These are phyloP conservation scores for Chaetophractus vellerosus DNA, from an alignment of 2,797 vertebrate genomes.

Conservation along the genomic window DNA sequence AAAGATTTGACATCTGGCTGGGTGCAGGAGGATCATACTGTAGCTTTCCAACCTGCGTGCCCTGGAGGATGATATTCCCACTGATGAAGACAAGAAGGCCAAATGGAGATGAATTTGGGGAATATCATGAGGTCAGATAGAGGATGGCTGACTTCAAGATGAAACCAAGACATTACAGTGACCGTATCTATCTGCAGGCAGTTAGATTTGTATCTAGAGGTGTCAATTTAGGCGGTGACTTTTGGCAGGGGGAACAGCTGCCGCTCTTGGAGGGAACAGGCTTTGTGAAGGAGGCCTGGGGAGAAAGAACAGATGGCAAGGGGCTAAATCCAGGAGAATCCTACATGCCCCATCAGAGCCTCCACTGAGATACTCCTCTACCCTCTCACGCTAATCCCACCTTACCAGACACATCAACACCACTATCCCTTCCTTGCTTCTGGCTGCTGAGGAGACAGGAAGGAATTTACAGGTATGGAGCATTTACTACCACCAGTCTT, in stretches of 20 bases:
- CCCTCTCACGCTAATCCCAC: neutral
- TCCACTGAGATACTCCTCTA: neutral
- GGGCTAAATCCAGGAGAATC: neutral
- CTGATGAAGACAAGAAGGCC: neutral
- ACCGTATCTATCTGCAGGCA: neutral
- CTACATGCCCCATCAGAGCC: neutral
- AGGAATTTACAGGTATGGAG: neutral
- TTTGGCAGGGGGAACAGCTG: neutral
- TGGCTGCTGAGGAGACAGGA: neutral
- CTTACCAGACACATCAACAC: neutral
- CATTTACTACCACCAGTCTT: conserved; percentile 33
- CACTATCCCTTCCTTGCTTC: neutral
- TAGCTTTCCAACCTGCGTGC: neutral
- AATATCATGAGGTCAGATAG: neutral
- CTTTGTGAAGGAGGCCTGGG: neutral
- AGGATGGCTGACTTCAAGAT: neutral
- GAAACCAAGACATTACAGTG: neutral
- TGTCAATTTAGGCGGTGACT: neutral
- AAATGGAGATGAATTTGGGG: neutral
- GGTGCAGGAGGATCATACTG: neutral
- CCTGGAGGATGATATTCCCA: neutral
- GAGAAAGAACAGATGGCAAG: neutral
- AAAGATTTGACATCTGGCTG: neutral
- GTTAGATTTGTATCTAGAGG: neutral
- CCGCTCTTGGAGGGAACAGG: neutral